Evolutionary conservation across 2,797 vertebrate species (phyloP), one percentile per base, ranked within the genome.

Genomic region (Lophotriccus pileatus): DNA sequence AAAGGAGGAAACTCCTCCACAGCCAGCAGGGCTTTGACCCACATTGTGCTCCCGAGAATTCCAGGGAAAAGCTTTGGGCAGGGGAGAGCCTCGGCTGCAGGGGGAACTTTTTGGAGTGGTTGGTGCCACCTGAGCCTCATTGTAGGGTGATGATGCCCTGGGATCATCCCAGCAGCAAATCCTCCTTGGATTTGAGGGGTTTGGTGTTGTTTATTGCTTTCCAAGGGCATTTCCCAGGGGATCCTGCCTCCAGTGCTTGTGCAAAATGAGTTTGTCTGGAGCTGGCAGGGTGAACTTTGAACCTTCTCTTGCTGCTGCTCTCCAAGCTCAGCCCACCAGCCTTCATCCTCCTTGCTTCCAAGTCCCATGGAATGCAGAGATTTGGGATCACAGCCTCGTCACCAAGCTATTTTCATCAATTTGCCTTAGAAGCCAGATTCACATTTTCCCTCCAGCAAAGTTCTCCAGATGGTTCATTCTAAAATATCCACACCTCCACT

Each of bases 1-100:
- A 87, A 92, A 30, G 60, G 68, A 93, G 93, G 95, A 94, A 96
- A 87, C 91, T 72, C 79, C 14, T 41, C 60, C 25, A 2, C 50
- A 2, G 37, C 0, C 16, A 87, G 77, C 43, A 39, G 64, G 81
- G 66, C 63, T 82, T 11, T 6, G 58, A 69, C 62, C 70, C 47
- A 2, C 28, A 6, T 20, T 15, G 50, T 50, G 2, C 49, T 37
- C 30, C 66, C 46, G 46, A 23, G 62, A 25, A 56, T 10, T 77
- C n/a, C 36, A 44, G 9, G 73, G 44, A 80, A 74, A 83, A 43
- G 68, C 27, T 28, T 24, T 30, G 84, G n/a, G 11, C 7, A 22
- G 55, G 72, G 47, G 49, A 36, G 13, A 36, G 8, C 14, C 2
- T 34, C 6, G 47, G 50, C 41, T 39, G 18, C 41, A 6, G 37